Percentiles rank a stretch among this genome's conserved stretches.
These are phyloP conservation scores for Chrysemys picta DNA, from an alignment of 2,113 vertebrate species.

Conservation along the genomic window DNA sequence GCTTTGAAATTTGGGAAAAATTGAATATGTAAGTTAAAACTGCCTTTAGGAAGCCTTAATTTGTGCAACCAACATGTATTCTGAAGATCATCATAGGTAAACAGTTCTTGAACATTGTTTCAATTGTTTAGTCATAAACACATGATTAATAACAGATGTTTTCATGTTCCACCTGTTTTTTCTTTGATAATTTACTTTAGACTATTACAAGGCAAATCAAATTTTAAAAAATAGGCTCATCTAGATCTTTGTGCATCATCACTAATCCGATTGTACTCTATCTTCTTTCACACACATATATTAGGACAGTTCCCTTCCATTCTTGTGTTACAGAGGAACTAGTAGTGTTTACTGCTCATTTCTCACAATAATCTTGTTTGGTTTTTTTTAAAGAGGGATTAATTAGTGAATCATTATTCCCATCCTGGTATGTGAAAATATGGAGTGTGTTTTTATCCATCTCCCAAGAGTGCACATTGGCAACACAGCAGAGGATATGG, in stretches of 20 bases:
- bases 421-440: slow-evolving; percentile 64
- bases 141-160: slow-evolving; percentile 8
- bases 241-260: background rate
- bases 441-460: slow-evolving; percentile 68
- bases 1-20: slow-evolving; percentile 66
- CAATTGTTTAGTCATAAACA: slow-evolving; percentile 29
- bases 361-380: slow-evolving; percentile 21
- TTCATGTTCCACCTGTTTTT: background rate
- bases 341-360: slow-evolving; percentile 36
- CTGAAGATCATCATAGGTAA: background rate
- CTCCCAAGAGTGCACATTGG: slow-evolving; percentile 64
- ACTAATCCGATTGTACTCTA: background rate
- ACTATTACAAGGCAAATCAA: background rate
- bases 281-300: background rate
- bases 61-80: slow-evolving; percentile 54
- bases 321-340: slow-evolving; percentile 29
- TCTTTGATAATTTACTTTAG: slow-evolving; percentile 20
- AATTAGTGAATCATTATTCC: slow-evolving; percentile 75
- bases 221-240: background rate
- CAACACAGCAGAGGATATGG: slow-evolving; percentile 69
- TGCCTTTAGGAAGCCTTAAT: slow-evolving; percentile 50
- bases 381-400: slow-evolving; percentile 58
- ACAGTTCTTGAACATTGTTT: slow-evolving; percentile 32
- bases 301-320: slow-evolving; percentile 47
- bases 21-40: slow-evolving; percentile 20